These are phyloP conservation scores for Brachypterus glaber DNA, from an alignment of 2,888 invertebrate genomes.

Conservation along the genomic window DNA sequence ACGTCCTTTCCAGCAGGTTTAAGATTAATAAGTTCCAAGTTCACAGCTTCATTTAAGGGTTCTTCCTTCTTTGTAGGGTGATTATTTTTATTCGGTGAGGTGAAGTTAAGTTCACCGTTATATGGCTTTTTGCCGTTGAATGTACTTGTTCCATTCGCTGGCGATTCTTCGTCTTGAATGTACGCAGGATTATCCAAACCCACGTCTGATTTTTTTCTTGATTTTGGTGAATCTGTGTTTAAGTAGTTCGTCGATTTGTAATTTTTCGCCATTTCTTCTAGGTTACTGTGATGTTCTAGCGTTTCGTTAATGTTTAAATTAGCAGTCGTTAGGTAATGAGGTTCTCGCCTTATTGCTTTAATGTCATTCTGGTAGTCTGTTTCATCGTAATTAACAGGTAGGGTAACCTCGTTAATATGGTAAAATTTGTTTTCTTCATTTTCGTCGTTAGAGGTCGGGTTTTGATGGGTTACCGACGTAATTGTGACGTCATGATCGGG, in stretches of 20 bases:
- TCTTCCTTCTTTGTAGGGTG: slow-evolving; percentile 24
- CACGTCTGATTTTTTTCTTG: slow-evolving; percentile 23
- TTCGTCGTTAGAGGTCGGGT: slow-evolving; percentile 23
- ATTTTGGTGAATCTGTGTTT: slow-evolving; percentile 26
- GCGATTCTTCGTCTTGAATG: slow-evolving; percentile 36
- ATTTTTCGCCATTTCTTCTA: slow-evolving; percentile 37
- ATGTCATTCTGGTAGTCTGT: slow-evolving; percentile 27
- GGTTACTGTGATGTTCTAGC: slow-evolving; percentile 33
- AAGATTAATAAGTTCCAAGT: slow-evolving; percentile 69
- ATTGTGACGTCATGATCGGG: slow-evolving; percentile 14
- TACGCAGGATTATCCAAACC: slow-evolving; percentile 45
- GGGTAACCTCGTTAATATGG: slow-evolving; percentile 39
- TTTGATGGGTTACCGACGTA: slow-evolving; percentile 16
- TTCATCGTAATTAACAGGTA: slow-evolving; percentile 38
- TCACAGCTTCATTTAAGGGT: slow-evolving; percentile 57
- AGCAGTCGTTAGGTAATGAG: slow-evolving; percentile 37
- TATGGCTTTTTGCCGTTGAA: slow-evolving; percentile 35
- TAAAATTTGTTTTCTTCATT: slow-evolving; percentile 28
- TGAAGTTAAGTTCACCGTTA: slow-evolving; percentile 33
- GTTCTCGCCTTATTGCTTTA: slow-evolving; percentile 27
- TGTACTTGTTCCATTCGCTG: slow-evolving; percentile 34
- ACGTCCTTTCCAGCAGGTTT: slow-evolving; percentile 52
- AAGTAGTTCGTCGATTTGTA: slow-evolving; percentile 38
- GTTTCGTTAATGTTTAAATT: slow-evolving; percentile 38
- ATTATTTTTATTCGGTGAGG: slow-evolving; percentile 19